Conservation (phyloP, 2,797 vertebrate species). For the Sebastes hubbsi region DNA sequence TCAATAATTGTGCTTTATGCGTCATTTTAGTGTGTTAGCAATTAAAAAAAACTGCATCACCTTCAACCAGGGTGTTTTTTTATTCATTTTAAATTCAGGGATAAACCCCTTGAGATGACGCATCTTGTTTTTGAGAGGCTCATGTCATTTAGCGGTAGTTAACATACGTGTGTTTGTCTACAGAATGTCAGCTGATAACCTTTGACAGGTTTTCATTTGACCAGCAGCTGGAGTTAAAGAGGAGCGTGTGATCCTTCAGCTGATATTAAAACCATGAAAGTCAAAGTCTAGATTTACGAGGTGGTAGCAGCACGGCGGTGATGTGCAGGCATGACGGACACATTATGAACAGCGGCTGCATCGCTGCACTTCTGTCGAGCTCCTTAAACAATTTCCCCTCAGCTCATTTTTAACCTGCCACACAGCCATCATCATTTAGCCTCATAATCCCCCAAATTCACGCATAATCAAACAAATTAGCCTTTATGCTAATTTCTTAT, state of each 20-base stretch:
- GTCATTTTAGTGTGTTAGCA: too few species aligned
- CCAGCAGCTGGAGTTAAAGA: slow-evolving; percentile 4
- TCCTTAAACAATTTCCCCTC: slow-evolving; percentile 53
- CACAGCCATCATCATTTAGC: slow-evolving; percentile 53
- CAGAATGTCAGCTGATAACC: slow-evolving; percentile 5
- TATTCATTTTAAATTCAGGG: neutral
- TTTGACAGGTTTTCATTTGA: neutral
- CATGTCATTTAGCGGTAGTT: neutral
- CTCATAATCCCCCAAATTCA: slow-evolving; percentile 58
- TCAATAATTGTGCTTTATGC: too few species aligned
- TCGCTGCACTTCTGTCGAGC: slow-evolving; percentile 32
- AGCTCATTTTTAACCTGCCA: slow-evolving; percentile 64
- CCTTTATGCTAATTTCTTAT: slow-evolving; percentile 74
- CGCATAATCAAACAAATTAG: slow-evolving; percentile 76
- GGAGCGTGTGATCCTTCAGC: neutral
- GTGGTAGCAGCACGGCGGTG: neutral
- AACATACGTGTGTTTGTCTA: neutral
- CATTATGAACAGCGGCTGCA: slow-evolving; percentile 38
- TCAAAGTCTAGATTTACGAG: slow-evolving; percentile 37
- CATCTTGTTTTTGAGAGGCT: neutral
- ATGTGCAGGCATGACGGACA: slow-evolving; percentile 50
- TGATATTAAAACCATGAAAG: slow-evolving; percentile 54
- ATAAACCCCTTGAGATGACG: neutral
- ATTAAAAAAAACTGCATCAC: too few species aligned
- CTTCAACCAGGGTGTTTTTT: neutral